Base-by-base conservation (phyloP, 2,888 invertebrate genomes). In the Thera obeliscata region DNA sequence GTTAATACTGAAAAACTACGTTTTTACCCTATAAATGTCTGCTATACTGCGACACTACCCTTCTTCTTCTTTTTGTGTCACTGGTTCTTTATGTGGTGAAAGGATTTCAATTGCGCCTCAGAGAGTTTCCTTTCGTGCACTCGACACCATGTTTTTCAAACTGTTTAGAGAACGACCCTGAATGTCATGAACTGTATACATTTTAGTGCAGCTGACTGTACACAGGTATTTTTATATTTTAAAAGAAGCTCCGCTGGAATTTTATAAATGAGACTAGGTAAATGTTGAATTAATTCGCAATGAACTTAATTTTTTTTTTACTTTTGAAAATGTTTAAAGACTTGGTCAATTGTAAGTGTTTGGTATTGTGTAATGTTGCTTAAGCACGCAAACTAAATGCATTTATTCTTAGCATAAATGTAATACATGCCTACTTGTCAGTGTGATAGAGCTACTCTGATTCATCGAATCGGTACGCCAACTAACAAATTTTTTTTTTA, bases 331-430 rank as follows among this genome's bases (percentile, higher is more conserved):
- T 43, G 43, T 46, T 57, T 33, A 55, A 56, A 68, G 69, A 73
- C 66, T 66, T 76, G 74, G 81, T 82, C 81, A 82, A 82, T 82
- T 82, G 80, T 76, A 78, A 81, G 76, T 72, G 57, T 77, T 76
- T 74, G 41, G 43, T 43, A 43, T 12, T 41, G 35, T 46, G 41
- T 61, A 43, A 41, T 60, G 56, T 60, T 65, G 65, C 54, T 56
- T 49, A 46, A 8, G 66, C 43, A 58, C 59, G 43, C n/a, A 56
- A 56, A 59, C 35, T n/a, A 46, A 50, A 48, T 64, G 62, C 50
- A 54, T 58, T 64, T 54, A 43, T 52, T 57, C 46, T 3, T 43
- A 61, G 38, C 12, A 22, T 60, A 50, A 50, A 36, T 60, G 22
- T 38, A 60, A 38, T 22, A 52, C 22, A 50, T 50, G 11, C 22